Percentiles rank a stretch among this genome's conserved stretches.
Evolutionary conservation across 2,888 invertebrate genomes (phyloP).

Genomic region (Synergus japonicus): DNA sequence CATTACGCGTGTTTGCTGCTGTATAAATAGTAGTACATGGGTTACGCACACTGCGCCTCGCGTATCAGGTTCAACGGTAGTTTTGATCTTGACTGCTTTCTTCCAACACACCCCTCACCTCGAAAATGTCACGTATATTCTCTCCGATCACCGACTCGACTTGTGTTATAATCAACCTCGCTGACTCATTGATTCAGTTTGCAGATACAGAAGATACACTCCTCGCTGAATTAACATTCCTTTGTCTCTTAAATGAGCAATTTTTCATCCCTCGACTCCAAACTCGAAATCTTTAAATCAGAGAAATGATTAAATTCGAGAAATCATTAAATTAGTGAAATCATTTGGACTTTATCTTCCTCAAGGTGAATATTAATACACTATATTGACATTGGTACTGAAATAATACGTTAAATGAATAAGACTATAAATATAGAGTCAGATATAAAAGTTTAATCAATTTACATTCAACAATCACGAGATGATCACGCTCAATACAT

Average conservation of each 20-base stretch:
- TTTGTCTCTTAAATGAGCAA: constrained; percentile 51
- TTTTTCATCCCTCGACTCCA: constrained; percentile 42
- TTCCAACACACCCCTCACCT: constrained; percentile 42
- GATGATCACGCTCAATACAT: background rate
- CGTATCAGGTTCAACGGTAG: constrained; percentile 47
- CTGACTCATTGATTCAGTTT: constrained; percentile 69
- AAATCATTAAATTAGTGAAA: background rate
- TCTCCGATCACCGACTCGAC: constrained; percentile 55
- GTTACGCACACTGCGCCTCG: constrained; percentile 43
- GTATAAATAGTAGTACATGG: constrained; percentile 31
- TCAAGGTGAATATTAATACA: background rate
- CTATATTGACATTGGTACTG: background rate
- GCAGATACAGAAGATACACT: constrained; percentile 62
- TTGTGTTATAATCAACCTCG: constrained; percentile 64
- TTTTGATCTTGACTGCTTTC: constrained; percentile 50
- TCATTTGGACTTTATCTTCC: constrained; percentile 43
- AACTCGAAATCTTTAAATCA: background rate
- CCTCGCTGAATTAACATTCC: constrained; percentile 60
- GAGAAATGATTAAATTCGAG: background rate
- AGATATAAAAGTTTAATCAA: background rate
- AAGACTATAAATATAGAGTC: background rate
- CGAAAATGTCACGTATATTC: constrained; percentile 36
- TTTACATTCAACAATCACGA: constrained; percentile 10
- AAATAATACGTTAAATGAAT: background rate
- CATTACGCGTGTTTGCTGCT: constrained; percentile 36